These are phyloP conservation scores for Penelope pileata DNA, from an alignment of 2,113 vertebrate genomes.

Conservation along the genomic window DNA sequence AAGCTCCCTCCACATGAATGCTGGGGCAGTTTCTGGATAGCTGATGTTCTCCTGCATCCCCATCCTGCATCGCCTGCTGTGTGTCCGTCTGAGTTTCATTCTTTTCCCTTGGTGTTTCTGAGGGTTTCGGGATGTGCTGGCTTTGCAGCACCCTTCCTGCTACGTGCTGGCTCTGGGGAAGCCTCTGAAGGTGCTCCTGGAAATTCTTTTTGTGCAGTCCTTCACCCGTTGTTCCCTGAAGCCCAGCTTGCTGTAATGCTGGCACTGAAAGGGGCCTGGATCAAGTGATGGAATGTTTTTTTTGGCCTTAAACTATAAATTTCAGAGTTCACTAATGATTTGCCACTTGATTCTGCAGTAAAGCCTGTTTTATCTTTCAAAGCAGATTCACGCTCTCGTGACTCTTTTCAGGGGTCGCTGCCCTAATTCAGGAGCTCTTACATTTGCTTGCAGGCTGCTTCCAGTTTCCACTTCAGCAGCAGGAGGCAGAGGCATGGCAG, in stretches of 20 bases:
- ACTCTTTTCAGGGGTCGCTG: neutral
- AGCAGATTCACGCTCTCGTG: neutral
- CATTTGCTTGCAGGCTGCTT: neutral
- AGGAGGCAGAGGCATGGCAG: neutral
- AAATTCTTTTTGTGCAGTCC: neutral
- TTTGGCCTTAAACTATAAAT: neutral
- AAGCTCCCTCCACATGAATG: neutral
- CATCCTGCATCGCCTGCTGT: neutral
- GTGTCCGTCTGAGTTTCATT: neutral
- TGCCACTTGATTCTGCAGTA: neutral
- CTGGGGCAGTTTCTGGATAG: neutral
- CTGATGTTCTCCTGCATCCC: neutral
- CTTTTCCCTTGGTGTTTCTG: neutral
- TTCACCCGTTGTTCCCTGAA: neutral
- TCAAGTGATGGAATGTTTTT: neutral
- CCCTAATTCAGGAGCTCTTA: neutral
- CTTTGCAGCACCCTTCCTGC: neutral
- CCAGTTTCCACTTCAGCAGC: neutral
- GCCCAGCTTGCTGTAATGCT: neutral
- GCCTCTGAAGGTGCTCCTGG: neutral
- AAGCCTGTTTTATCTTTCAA: neutral
- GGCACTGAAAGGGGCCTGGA: neutral
- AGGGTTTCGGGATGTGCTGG: neutral
- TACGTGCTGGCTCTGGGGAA: neutral
- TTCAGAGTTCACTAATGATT: neutral